phyloP scores from a whole-genome alignment of 2,113 vertebrate species.

The Microtus montanus region DNA sequence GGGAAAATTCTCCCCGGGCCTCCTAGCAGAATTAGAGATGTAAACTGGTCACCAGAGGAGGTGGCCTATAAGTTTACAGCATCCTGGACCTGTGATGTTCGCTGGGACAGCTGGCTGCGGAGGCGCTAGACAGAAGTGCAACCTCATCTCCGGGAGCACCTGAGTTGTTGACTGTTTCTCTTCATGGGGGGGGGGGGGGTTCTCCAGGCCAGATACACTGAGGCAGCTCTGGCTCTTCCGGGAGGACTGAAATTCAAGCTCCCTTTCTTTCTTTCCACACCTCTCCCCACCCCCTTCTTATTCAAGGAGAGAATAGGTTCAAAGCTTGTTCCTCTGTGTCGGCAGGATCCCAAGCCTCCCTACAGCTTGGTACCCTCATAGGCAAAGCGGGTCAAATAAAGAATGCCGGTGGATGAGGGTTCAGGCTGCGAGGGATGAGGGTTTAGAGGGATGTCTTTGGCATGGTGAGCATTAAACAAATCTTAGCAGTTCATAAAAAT shows the following conservation, averaged over 20 bases:
- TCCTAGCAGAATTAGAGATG: neutral
- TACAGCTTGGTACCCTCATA: neutral
- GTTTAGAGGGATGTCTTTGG: neutral
- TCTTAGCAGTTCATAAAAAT: constrained; percentile 55
- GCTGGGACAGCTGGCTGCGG: neutral
- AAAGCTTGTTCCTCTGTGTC: neutral
- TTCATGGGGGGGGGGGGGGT: neutral
- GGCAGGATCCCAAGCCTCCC: neutral
- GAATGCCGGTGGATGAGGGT: neutral
- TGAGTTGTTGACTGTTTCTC: neutral
- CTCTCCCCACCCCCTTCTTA: neutral
- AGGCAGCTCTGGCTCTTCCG: neutral
- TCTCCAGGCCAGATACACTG: constrained; percentile 2
- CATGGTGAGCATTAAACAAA: neutral
- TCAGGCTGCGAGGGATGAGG: neutral
- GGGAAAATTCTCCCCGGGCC: neutral
- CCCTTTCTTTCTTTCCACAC: neutral
- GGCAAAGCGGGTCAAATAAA: neutral
- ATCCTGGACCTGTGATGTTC: neutral
- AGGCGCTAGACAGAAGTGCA: neutral
- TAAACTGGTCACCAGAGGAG: neutral
- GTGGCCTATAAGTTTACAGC: neutral
- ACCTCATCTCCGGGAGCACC: neutral
- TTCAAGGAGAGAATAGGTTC: neutral
- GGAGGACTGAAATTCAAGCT: neutral